Evolutionary conservation across 2,888 invertebrate genomes (phyloP), one percentile per base, ranked within the genome.

Genomic region (Theristus sp.): DNA sequence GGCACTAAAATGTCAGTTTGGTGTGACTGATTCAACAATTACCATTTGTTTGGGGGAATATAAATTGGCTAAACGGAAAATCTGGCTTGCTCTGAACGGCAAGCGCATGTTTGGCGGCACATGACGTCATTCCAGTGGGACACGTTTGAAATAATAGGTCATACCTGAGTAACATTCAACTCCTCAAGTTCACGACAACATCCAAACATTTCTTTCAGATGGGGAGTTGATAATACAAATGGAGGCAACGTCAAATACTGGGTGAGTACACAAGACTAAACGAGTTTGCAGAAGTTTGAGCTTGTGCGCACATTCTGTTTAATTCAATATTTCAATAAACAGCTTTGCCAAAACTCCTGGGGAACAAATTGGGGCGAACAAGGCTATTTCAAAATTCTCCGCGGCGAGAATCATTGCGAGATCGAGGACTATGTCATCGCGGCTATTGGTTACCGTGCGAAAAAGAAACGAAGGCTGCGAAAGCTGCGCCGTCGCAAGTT

Each of bases 311-410:
- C n/a, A n/a, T n/a, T n/a, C n/a, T n/a, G n/a, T n/a, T n/a, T n/a
- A n/a, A n/a, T n/a, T n/a, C n/a, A n/a, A n/a, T n/a, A n/a, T n/a
- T n/a, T n/a, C n/a, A n/a, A n/a, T n/a, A n/a, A n/a, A n/a, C n/a
- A n/a, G n/a, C 80, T 87, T 71, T 88, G 85, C 53, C 88, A 88
- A 56, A 94, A 94, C 77, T 89, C 89, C 38, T 94, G 94, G 94
- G 93, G 94, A 13, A 70, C 75, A 0, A 78, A 82, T 66, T 94
- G 93, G 93, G 94, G 93, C 17, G 90, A 93, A 73, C 79, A 83
- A 64, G 94, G 94, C 0, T 85, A 83, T 73, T 93, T 94, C 82
- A 82, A 84, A 62, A 91, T 94, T 68, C 75, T 81, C 3, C 83
- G 86, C 61, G 93, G 93, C 53, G 75, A 73, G 60, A 86, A 90